Conservation (phyloP, 2,113 vertebrate species). For the Trichomycterus rosablanca region DNA sequence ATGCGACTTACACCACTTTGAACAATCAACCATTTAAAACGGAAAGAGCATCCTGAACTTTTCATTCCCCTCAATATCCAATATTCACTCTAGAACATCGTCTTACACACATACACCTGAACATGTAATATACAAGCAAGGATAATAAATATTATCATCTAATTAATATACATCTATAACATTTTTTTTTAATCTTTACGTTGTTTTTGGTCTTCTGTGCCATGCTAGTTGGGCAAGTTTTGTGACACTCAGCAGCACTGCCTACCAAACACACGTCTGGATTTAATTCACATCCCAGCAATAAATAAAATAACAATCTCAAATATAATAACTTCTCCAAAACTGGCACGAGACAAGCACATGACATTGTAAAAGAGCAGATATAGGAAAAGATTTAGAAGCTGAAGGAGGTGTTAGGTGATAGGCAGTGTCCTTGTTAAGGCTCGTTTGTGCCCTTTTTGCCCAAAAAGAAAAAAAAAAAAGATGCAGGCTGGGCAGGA, state of each 20-base stretch:
- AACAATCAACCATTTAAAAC: too few relatives aligned
- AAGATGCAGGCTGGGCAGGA: not conserved
- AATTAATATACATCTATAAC: slow-evolving; percentile 45
- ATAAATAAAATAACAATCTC: slow-evolving; percentile 11
- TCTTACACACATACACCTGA: slow-evolving; percentile 47
- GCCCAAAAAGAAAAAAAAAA: too few relatives aligned
- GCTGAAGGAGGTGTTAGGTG: not conserved
- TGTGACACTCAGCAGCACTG: not conserved
- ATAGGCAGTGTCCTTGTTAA: not conserved
- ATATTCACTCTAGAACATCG: slow-evolving; percentile 42
- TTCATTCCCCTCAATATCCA: slow-evolving; percentile 5
- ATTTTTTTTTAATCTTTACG: slow-evolving; percentile 10
- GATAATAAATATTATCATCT: slow-evolving; percentile 59
- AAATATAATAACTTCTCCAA: slow-evolving; percentile 16
- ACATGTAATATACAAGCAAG: slow-evolving; percentile 61
- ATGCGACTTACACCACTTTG: too few relatives aligned
- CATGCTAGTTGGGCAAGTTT: slow-evolving; percentile 40
- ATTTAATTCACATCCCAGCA: slow-evolving; percentile 11
- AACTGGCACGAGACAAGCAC: slow-evolving; percentile 46
- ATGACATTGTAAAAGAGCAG: slow-evolving; percentile 20
- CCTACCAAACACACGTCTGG: not conserved
- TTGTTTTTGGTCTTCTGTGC: slow-evolving; percentile 35
- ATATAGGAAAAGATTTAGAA: slow-evolving; percentile 5
- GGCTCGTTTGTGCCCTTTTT: slow-evolving; percentile 7
- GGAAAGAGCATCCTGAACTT: too few relatives aligned